phyloP scores from a whole-genome alignment of 2,113 vertebrate species.

The Drymodes brunneopygia region DNA sequence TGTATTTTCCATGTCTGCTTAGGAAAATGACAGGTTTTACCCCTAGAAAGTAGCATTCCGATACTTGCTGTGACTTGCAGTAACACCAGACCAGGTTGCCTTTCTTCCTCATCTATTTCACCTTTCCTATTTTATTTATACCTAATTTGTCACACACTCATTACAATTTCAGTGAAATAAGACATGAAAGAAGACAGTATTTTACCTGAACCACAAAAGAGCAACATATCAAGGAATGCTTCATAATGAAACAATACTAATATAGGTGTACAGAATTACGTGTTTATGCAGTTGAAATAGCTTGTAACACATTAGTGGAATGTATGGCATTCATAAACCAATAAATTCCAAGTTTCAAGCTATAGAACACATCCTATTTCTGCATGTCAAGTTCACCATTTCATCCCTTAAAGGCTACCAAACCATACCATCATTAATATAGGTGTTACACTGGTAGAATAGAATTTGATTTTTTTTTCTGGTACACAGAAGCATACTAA shows the following conservation, averaged over 20 bases:
- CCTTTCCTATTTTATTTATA: neutral
- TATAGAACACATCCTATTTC: neutral
- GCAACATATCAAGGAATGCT: neutral
- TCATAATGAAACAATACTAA: neutral
- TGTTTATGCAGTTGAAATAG: neutral
- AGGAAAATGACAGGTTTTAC: neutral
- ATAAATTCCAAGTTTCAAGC: neutral
- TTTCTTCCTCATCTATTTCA: neutral
- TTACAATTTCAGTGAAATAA: neutral
- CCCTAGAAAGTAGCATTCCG: neutral
- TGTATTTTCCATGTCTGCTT: neutral
- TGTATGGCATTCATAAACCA: neutral
- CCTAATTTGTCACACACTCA: neutral
- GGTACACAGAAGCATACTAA: neutral
- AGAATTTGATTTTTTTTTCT: neutral
- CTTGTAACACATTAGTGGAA: neutral
- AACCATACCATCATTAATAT: rapidly evolving
- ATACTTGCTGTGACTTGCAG: neutral
- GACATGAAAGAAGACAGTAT: neutral
- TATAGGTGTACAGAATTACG: neutral
- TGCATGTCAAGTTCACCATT: neutral
- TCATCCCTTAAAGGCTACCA: neutral
- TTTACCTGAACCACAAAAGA: neutral
- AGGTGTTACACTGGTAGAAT: neutral
- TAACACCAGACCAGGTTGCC: neutral